Evolutionary conservation across 2,113 vertebrate species (phyloP).

Genomic region (Bagarius yarrelli): DNA sequence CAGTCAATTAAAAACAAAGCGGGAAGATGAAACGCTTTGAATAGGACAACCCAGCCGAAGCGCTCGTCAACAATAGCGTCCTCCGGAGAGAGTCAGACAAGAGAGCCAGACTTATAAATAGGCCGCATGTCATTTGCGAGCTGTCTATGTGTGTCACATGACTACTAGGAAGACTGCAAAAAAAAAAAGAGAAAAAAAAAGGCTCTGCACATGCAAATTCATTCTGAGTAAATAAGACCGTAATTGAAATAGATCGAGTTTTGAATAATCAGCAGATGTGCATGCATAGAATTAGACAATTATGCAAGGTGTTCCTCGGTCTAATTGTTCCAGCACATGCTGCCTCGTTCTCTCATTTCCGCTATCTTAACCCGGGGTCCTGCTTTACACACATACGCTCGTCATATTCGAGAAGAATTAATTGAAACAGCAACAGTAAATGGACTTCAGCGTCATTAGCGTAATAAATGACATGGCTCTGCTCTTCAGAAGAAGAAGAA

Average conservation of each 20-base stretch:
- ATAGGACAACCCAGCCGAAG: constrained; percentile 58
- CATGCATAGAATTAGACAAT: constrained; percentile 40
- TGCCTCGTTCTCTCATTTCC: constrained; percentile 8
- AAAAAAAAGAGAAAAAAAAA: background rate
- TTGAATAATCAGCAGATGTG: constrained; percentile 52
- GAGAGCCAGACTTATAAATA: constrained; percentile 6
- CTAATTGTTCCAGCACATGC: constrained; percentile 43
- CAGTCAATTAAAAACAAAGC: constrained; percentile 67
- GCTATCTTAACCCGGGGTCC: background rate
- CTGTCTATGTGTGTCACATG: constrained; percentile 22
- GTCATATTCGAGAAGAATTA: constrained; percentile 16
- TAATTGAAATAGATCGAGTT: constrained; percentile 47
- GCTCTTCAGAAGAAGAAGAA: background rate
- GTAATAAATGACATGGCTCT: background rate
- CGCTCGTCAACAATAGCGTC: constrained; percentile 47
- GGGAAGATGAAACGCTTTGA: constrained; percentile 54
- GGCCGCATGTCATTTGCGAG: constrained; percentile 23
- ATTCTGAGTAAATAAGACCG: constrained; percentile 33
- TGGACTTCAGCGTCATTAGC: background rate
- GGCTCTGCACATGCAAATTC: constrained; percentile 34
- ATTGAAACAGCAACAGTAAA: background rate
- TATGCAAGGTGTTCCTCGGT: constrained; percentile 47
- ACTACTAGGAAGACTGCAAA: constrained; percentile 12
- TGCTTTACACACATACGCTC: background rate
- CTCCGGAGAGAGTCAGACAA: background rate